Evolutionary conservation across 2,888 invertebrate species (phyloP).

Genomic region (Boloria euphrosyne): DNA sequence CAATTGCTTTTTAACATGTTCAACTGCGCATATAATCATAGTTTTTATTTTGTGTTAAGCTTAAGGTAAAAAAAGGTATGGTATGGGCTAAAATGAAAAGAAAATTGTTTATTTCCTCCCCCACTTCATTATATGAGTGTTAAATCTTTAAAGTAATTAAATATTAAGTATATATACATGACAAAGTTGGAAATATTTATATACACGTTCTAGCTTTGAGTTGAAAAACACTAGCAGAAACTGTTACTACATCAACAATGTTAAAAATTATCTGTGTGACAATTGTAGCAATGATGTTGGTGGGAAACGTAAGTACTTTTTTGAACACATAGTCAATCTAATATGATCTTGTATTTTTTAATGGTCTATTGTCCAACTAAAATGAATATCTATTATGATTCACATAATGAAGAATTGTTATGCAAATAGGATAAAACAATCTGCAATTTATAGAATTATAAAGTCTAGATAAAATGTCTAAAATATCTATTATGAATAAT

Average conservation of each 20-base stretch:
- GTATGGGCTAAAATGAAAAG: conserved; percentile 11
- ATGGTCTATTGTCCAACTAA: too few species aligned
- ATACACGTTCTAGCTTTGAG: background rate
- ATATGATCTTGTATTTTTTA: too few species aligned
- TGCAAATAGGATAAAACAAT: too few species aligned
- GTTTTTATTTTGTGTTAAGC: conserved; percentile 15
- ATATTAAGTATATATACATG: conserved; percentile 14
- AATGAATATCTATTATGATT: too few species aligned
- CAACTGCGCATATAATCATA: conserved; percentile 31
- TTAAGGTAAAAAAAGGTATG: conserved; percentile 6
- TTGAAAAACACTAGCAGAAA: background rate
- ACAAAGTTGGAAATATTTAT: background rate
- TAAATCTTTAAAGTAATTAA: conserved; percentile 10
- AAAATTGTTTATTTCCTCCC: conserved; percentile 25
- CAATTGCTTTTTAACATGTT: conserved; percentile 18
- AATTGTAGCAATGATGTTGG: conserved; percentile 30
- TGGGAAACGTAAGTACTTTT: conserved; percentile 28
- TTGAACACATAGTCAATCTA: background rate
- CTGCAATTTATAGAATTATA: too few species aligned
- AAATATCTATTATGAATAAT: too few species aligned
- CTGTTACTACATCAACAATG: conserved; percentile 25
- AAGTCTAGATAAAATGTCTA: too few species aligned
- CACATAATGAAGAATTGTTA: too few species aligned
- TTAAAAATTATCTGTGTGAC: conserved; percentile 28
- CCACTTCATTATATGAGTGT: background rate